Percentiles rank a stretch among this genome's conserved stretches.
Conservation (phyloP, 2,797 vertebrate genomes). For the Neosilurus mollespiculum region DNA sequence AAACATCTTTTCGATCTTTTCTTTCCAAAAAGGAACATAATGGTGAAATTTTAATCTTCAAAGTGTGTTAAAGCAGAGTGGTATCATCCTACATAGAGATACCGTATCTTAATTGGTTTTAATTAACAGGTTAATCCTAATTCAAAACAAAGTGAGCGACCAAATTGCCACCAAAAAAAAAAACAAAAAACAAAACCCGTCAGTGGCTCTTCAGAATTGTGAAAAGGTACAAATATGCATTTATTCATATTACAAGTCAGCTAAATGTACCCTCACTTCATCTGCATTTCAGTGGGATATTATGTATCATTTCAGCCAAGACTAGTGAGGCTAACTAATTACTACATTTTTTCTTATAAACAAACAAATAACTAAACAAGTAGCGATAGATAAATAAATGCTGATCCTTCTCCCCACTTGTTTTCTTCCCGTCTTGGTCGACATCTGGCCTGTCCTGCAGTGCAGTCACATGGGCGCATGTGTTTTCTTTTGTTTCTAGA, state of each 20-base stretch:
- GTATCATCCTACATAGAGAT: background rate
- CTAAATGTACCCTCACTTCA: background rate
- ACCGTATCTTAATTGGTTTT: background rate
- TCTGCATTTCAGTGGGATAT: background rate
- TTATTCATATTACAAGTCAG: slow-evolving; percentile 2
- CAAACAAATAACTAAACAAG: background rate
- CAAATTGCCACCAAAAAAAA: background rate
- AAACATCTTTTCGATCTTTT: too few species aligned
- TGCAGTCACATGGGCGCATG: slow-evolving; percentile 11
- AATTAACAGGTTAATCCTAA: background rate
- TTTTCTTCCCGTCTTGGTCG: background rate
- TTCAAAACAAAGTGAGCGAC: background rate
- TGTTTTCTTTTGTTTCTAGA: slow-evolving; percentile 32
- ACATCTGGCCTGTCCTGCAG: slow-evolving; percentile 22
- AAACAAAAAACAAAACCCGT: background rate
- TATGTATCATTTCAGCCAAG: background rate
- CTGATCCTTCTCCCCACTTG: background rate
- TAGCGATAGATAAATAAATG: background rate
- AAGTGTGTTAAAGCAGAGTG: too few species aligned
- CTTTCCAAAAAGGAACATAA: too few species aligned
- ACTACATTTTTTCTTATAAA: background rate
- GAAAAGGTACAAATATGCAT: background rate
- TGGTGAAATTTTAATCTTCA: too few species aligned
- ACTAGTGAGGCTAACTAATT: background rate
- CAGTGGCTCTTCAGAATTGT: background rate